Evolutionary conservation across 2,113 vertebrate genomes (phyloP), one percentile per base, ranked within the genome.

Genomic region (Misgurnus anguillicaudatus): DNA sequence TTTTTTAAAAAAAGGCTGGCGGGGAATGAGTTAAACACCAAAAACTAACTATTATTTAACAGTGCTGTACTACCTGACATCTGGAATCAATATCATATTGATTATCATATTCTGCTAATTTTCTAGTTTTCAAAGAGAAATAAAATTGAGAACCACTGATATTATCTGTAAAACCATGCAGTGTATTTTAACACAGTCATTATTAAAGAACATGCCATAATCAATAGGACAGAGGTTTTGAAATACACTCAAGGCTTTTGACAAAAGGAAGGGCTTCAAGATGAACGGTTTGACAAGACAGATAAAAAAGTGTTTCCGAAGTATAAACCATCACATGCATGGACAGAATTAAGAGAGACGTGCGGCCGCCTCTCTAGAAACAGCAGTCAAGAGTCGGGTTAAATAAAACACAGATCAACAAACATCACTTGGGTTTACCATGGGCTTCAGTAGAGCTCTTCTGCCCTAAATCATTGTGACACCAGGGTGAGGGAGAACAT

Each of bases 401-500:
- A 53, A 73, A 75, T 38, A 77, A 45, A 47, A 53, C 14, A 72
- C 47, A 82, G 72, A 64, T 38, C 65, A 74, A 83, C 62, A 64
- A 86, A 85, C 82, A 85, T 75, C 78, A 74, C 61, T 31, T 63
- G 86, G 51, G 80, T 91, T 94, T 94, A 94, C 93, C 93, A 90
- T 92, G 86, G 77, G 90, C 88, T 61, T 94, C 93, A 89, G 89
- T 88, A 81, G 91, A 86, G 82, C 88, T 81, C 85, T 90, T 92
- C 90, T 88, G 92, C 86, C 91, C 93, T 93, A 90, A 80, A 88
- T 84, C 88, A 86, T 91, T 64, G 87, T 87, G 85, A 86, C 39
- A 82, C 77, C 83, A 80, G 73, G 87, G 84, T 89, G 85, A 68
- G 86, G 73, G 72, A 84, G 80, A 85, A 83, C 47, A 72, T 62